These are phyloP conservation scores for Drosophila navojoa DNA, from an alignment of 1,140 invertebrate genomes.

Conservation along the genomic window DNA sequence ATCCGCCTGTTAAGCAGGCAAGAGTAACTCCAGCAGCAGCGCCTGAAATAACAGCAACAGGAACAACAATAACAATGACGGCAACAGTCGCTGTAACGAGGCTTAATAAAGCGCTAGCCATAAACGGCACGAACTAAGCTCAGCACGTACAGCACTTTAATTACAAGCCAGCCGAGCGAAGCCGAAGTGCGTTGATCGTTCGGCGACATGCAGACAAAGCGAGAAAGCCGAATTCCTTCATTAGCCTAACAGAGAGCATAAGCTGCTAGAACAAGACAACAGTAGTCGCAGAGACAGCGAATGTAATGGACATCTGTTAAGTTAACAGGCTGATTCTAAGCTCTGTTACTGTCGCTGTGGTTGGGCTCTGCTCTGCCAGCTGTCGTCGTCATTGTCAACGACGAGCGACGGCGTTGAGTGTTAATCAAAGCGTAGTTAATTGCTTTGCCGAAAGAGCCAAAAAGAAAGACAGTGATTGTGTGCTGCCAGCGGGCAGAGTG, in stretches of 20 bases:
- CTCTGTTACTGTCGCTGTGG: constrained; percentile 1
- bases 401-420: constrained; percentile 52
- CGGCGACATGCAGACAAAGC: constrained; percentile 9
- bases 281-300: constrained; percentile 20
- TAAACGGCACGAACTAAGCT: constrained; percentile 52
- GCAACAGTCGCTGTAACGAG: constrained; percentile 4
- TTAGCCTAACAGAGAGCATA: constrained; percentile 63
- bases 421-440: constrained; percentile 82
- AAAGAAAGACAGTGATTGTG: constrained; percentile 73
- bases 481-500: constrained; percentile 6
- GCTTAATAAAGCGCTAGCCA: constrained; percentile 56
- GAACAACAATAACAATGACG: too few relatives aligned
- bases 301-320: constrained; percentile 78
- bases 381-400: constrained; percentile 78
- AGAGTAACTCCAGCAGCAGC: constrained; percentile 19
- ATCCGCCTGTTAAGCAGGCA: constrained; percentile 53
- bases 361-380: constrained; percentile 26
- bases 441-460: constrained; percentile 72
- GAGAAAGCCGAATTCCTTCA: constrained; percentile 31
- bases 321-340: constrained; percentile 64
- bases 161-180: constrained; percentile 46
- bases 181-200: constrained; percentile 19
- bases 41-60: constrained; percentile 10
- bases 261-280: constrained; percentile 31
- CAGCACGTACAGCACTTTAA: constrained; percentile 68